A percentile compares a stretch with the other conserved stretches of the same genome.
phyloP scores from a whole-genome alignment of 2,113 vertebrate genomes.

The Myodes glareolus region DNA sequence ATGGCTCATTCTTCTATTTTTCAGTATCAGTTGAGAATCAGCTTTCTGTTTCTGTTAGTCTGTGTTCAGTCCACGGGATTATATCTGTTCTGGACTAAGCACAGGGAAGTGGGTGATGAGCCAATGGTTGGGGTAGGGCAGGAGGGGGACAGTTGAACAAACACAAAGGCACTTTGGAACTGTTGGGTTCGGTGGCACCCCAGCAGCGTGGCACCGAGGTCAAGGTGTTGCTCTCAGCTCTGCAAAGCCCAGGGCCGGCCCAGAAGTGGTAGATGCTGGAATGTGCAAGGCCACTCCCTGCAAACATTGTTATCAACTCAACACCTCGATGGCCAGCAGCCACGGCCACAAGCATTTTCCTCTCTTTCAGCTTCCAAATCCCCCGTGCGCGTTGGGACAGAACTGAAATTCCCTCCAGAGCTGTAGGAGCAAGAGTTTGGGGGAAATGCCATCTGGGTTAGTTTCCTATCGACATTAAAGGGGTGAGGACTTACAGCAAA shows the following conservation, averaged over 20 bases:
- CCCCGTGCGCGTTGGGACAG: background rate
- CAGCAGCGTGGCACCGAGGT: background rate
- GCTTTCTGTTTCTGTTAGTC: background rate
- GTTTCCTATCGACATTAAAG: background rate
- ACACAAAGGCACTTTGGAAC: background rate
- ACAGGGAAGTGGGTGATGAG: background rate
- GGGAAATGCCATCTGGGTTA: background rate
- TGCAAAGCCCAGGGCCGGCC: background rate
- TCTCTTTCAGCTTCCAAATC: conserved; percentile 27
- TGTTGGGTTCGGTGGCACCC: background rate
- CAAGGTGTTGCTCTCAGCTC: background rate
- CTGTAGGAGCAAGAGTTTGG: background rate
- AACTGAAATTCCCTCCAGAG: background rate
- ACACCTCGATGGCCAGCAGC: background rate
- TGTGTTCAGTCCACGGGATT: background rate
- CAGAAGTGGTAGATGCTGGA: background rate
- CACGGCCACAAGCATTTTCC: background rate
- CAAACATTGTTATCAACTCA: background rate
- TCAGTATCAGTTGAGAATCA: background rate
- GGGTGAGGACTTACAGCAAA: background rate
- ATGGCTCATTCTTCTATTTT: background rate
- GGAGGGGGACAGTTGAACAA: background rate
- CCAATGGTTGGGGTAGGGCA: background rate
- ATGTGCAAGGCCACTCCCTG: background rate
- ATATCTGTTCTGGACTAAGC: background rate